phyloP scores from a whole-genome alignment of 37 sponge, comb jelly and placozoan species.

The Trichoplax adhaerens region DNA sequence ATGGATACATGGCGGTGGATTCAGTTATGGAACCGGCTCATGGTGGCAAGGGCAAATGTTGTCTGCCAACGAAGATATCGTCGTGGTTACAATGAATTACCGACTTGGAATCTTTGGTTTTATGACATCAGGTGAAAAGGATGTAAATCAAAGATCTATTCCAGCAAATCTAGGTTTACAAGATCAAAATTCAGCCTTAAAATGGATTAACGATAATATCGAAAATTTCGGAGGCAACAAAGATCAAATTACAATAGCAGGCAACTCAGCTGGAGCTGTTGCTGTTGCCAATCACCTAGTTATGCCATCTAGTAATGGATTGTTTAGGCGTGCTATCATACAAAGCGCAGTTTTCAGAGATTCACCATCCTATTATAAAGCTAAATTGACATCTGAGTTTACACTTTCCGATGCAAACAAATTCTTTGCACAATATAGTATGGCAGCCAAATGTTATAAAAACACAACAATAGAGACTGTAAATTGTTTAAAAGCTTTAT shows the following conservation, averaged over 20 bases:
- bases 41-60: constrained; percentile 11
- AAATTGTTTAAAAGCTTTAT: no score
- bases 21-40: constrained; percentile 17
- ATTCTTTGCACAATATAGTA: no score
- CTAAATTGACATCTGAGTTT: no score
- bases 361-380: no score
- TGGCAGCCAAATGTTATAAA: no score
- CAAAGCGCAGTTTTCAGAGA: no score
- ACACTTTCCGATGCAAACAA: no score
- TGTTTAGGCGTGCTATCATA: no score
- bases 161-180: constrained; percentile 8
- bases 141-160: neutral
- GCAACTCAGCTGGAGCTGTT: no score
- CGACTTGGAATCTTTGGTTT: constrained; percentile 9
- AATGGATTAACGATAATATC: constrained; percentile 18
- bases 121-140: neutral
- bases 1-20: constrained; percentile 17
- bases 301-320: no score
- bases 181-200: constrained; percentile 3
- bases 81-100: constrained; percentile 14
- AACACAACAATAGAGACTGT: no score
- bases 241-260: constrained; percentile 4
- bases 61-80: constrained; percentile 2
- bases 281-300: no score
- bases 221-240: constrained; percentile 5